phyloP scores from a whole-genome alignment of 2,113 vertebrate species.

The Gallinago undulata region DNA sequence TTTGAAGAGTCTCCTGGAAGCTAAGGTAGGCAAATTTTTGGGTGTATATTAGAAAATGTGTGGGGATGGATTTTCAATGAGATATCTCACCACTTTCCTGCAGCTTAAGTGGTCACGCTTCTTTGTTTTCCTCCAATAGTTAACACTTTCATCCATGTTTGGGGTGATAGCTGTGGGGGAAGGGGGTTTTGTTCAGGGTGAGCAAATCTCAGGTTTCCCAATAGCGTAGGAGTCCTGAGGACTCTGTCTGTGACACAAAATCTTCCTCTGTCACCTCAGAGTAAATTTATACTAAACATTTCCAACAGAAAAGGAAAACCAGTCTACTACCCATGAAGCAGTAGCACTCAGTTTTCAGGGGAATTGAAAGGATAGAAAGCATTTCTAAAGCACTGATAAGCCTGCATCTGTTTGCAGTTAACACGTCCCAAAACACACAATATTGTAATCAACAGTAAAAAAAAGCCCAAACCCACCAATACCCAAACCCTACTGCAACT shows the following conservation, averaged over 20 bases:
- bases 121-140: not conserved
- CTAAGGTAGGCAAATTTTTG: not conserved
- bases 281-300: not conserved
- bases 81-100: not conserved
- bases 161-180: not conserved
- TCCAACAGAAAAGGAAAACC: not conserved
- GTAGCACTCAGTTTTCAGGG: not conserved
- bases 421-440: not conserved
- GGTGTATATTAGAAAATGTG: not conserved
- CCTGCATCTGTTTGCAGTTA: not conserved
- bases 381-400: not conserved
- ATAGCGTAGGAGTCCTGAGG: not conserved
- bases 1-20: not conserved
- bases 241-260: not conserved
- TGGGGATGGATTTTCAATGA: not conserved
- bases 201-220: not conserved
- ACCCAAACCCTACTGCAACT: not conserved
- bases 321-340: not conserved
- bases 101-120: not conserved
- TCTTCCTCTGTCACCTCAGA: not conserved
- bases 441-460: not conserved
- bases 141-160: accelerated
- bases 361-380: not conserved
- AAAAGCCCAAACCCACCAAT: not conserved
- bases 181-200: not conserved